phyloP scores from a whole-genome alignment of 2,113 vertebrate genomes.

The Sarotherodon lohbergeri region DNA sequence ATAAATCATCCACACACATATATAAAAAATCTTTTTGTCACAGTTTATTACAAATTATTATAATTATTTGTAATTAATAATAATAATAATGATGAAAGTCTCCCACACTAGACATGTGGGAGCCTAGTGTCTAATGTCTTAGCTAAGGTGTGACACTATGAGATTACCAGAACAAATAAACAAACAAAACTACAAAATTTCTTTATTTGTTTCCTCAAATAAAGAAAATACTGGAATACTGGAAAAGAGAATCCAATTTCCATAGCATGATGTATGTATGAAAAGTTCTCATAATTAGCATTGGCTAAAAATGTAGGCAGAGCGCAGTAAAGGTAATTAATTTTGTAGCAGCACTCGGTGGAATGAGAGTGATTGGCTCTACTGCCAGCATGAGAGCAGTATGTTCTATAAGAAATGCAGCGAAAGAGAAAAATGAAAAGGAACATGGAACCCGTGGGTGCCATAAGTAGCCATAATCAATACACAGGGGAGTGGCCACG shows the following conservation, averaged over 20 bases:
- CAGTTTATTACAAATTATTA: background rate
- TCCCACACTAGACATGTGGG: too few relatives aligned
- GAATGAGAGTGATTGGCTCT: background rate
- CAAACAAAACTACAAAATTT: background rate
- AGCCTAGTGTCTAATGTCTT: background rate
- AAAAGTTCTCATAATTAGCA: background rate
- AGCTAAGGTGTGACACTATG: background rate
- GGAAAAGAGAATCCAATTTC: background rate
- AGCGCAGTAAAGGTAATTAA: background rate
- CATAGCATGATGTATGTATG: background rate
- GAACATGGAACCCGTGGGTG: background rate
- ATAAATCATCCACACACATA: background rate
- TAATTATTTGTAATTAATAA: background rate
- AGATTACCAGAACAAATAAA: background rate
- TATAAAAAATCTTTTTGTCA: background rate
- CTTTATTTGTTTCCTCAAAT: background rate
- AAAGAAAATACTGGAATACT: background rate
- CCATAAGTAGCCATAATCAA: slow-evolving; percentile 25
- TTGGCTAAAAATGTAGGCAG: background rate
- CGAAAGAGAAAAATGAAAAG: background rate
- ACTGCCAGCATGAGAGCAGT: background rate
- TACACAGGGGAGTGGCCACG: background rate
- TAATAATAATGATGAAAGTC: background rate
- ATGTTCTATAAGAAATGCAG: background rate
- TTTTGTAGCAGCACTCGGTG: background rate